phyloP scores from a whole-genome alignment of 2,113 vertebrate species.

The Ardeotis arabs region DNA sequence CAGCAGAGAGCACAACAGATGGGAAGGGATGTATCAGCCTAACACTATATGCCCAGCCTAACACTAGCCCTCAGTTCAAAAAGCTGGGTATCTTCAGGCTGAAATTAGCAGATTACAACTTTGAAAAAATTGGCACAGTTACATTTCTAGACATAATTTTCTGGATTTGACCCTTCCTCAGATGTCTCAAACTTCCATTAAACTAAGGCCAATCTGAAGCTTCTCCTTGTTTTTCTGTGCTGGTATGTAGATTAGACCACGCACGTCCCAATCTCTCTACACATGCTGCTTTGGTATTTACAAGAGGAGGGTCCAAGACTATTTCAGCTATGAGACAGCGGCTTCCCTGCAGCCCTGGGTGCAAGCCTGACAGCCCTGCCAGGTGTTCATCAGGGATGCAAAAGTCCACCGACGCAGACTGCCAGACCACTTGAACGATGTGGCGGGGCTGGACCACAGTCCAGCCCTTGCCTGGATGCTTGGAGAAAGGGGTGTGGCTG shows the following conservation, averaged over 20 bases:
- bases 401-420: background rate
- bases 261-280: background rate
- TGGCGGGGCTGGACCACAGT: background rate
- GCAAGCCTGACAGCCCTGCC: background rate
- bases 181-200: background rate
- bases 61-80: background rate
- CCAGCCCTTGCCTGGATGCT: fast-evolving
- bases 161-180: background rate
- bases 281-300: background rate
- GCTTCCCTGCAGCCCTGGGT: background rate
- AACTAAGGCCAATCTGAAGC: background rate
- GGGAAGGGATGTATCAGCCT: background rate
- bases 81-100: background rate
- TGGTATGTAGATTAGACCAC: no score
- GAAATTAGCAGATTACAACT: background rate
- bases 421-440: background rate
- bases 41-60: background rate
- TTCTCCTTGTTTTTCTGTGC: background rate
- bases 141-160: background rate
- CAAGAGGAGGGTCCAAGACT: background rate
- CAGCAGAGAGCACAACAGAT: background rate
- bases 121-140: background rate
- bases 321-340: background rate
- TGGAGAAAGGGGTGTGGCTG: background rate
- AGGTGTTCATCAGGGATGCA: fast-evolving